Conservation (phyloP, 2,888 invertebrate species). For the Leptopilina myrica region DNA sequence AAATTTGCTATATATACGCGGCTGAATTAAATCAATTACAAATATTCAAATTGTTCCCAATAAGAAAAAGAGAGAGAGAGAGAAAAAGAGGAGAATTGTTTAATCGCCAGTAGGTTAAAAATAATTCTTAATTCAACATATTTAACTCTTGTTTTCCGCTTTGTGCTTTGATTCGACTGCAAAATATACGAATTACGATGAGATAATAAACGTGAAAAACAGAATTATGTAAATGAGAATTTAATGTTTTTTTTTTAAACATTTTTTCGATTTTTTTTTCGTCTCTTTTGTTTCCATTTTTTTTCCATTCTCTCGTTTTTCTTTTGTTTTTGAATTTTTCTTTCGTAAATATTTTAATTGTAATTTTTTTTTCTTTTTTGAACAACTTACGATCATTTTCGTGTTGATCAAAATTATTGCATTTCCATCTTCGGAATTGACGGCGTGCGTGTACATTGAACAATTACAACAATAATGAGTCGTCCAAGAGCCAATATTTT, state of each 20-base stretch:
- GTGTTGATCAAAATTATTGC: conserved; percentile 79
- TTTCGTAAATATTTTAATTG: neutral
- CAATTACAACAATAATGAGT: conserved; percentile 83
- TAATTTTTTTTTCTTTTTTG: neutral
- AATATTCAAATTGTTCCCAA: too few relatives aligned
- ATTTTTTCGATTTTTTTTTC: too few relatives aligned
- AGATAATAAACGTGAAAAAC: conserved; percentile 3
- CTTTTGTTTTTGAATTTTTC: too few relatives aligned
- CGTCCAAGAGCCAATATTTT: conserved; percentile 80
- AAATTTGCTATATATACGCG: too few relatives aligned
- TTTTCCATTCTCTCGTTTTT: neutral
- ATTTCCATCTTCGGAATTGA: conserved; percentile 79
- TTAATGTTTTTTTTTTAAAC: neutral
- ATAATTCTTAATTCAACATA: conserved; percentile 1
- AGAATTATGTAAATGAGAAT: neutral
- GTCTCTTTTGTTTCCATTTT: neutral
- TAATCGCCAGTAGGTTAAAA: conserved; percentile 19
- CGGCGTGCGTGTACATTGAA: conserved; percentile 81
- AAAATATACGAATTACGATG: neutral
- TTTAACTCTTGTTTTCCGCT: conserved; percentile 10
- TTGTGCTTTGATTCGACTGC: neutral
- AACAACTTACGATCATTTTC: conserved; percentile 79
- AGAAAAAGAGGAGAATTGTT: neutral
- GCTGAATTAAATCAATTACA: too few relatives aligned
- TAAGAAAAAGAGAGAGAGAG: neutral